Evolutionary conservation across 1,140 invertebrate species (phyloP).

Genomic region (Samia ricini): DNA sequence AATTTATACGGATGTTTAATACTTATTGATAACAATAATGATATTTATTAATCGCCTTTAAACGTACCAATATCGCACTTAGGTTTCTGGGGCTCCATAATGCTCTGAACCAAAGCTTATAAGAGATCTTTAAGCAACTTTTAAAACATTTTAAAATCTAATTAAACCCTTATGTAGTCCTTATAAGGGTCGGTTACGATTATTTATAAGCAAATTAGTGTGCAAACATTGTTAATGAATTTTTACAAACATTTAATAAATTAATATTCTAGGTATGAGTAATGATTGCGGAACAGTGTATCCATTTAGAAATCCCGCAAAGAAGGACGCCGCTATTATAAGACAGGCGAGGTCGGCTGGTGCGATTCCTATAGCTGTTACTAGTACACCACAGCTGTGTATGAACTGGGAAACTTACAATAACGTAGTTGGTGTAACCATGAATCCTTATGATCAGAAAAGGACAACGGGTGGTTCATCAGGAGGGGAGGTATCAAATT

Average conservation of each 20-base stretch:
- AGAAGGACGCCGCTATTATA: constrained; percentile 85
- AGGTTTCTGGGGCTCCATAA: too few species aligned
- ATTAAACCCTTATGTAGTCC: too few species aligned
- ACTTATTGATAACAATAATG: too few species aligned
- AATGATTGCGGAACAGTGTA: constrained; percentile 78
- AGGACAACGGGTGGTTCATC: constrained; percentile 87
- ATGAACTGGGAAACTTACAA: constrained; percentile 95
- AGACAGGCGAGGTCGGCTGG: constrained; percentile 84
- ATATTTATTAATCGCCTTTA: too few species aligned
- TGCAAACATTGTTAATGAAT: neutral
- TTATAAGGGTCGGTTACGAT: neutral
- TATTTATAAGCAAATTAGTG: neutral
- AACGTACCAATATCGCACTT: too few species aligned
- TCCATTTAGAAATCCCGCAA: constrained; percentile 78
- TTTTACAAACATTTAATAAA: neutral
- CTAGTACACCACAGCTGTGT: constrained; percentile 95
- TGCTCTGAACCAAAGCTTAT: too few species aligned
- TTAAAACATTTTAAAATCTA: too few species aligned
- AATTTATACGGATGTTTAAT: too few species aligned
- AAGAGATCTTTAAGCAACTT: too few species aligned
- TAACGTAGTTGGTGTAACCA: constrained; percentile 90
- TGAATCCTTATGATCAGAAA: constrained; percentile 92
- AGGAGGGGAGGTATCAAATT: constrained; percentile 82
- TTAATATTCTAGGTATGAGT: constrained; percentile 71
- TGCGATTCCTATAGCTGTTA: constrained; percentile 92